Percentiles rank a stretch among this genome's conserved stretches.
phyloP scores from a whole-genome alignment of 2,797 vertebrate genomes.

The Cichlasoma orientale region DNA sequence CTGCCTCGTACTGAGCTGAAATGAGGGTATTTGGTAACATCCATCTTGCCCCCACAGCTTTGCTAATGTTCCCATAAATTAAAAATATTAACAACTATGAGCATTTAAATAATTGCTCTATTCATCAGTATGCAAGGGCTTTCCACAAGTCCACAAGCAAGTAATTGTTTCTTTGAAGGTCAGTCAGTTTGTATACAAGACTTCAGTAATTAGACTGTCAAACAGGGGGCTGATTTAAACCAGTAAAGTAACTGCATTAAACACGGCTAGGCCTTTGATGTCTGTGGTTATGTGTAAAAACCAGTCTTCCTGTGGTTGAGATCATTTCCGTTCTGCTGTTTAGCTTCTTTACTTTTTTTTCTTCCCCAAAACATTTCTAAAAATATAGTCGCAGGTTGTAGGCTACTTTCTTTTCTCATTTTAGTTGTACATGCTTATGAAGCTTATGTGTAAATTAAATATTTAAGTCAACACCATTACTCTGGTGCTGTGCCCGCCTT shows the following conservation, averaged over 20 bases:
- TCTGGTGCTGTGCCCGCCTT: background rate
- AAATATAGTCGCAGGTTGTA: background rate
- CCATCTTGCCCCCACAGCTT: too few relatives aligned
- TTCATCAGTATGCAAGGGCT: fast-evolving
- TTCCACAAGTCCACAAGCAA: fast-evolving
- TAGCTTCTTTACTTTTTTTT: background rate
- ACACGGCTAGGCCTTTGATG: background rate
- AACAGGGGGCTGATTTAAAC: background rate
- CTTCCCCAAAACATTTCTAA: background rate
- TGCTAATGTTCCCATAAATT: too few relatives aligned
- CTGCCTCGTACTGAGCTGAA: too few relatives aligned
- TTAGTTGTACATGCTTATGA: background rate
- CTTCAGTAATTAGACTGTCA: fast-evolving
- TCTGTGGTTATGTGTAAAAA: background rate
- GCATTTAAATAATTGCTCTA: background rate
- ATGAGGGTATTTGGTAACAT: too few relatives aligned
- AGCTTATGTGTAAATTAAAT: fast-evolving
- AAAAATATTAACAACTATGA: background rate
- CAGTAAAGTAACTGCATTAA: background rate
- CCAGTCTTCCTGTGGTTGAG: background rate
- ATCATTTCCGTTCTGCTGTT: background rate
- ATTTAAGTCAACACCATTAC: background rate
- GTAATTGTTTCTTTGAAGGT: background rate
- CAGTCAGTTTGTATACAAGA: background rate
- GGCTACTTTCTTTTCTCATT: background rate